Evolutionary conservation across 1,140 invertebrate genomes (phyloP).

Genomic region (Drosophila ohnishii): DNA sequence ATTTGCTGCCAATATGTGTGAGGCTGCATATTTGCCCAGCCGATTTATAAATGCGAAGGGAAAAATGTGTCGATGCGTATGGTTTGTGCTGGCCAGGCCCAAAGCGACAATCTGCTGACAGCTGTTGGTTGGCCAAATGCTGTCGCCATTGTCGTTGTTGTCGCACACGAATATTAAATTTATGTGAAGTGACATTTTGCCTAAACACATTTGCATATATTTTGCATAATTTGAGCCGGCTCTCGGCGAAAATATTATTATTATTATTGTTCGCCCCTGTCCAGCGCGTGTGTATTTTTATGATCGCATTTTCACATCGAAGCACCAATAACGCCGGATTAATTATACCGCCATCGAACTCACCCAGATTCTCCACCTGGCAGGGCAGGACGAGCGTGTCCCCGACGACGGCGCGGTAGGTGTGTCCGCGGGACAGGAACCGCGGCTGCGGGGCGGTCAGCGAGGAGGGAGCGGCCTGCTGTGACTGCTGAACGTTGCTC

Average conservation of each 20-base stretch:
- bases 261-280: slow-evolving; percentile 10
- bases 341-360: slow-evolving; percentile 80
- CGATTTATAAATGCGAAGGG: slow-evolving; percentile 55
- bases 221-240: slow-evolving; percentile 59
- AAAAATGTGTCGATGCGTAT: slow-evolving; percentile 57
- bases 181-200: slow-evolving; percentile 73
- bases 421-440: slow-evolving; percentile 89
- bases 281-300: slow-evolving; percentile 27
- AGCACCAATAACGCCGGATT: slow-evolving; percentile 60
- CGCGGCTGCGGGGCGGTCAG: slow-evolving; percentile 83
- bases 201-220: slow-evolving; percentile 71
- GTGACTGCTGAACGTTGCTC: slow-evolving; percentile 64
- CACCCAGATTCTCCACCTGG: slow-evolving; percentile 90
- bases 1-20: slow-evolving; percentile 56
- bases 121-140: slow-evolving; percentile 67
- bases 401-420: slow-evolving; percentile 88
- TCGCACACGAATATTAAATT: slow-evolving; percentile 64
- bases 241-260: slow-evolving; percentile 38
- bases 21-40: slow-evolving; percentile 45
- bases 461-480: slow-evolving; percentile 48
- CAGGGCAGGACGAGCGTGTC: slow-evolving; percentile 90
- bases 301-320: slow-evolving; percentile 64
- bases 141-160: slow-evolving; percentile 31
- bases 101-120: slow-evolving; percentile 68
- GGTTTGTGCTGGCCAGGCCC: slow-evolving; percentile 26